Evolutionary conservation across 2,797 vertebrate species (phyloP), one percentile per base, ranked within the genome.

Genomic region (Pangasius mekongensis): DNA sequence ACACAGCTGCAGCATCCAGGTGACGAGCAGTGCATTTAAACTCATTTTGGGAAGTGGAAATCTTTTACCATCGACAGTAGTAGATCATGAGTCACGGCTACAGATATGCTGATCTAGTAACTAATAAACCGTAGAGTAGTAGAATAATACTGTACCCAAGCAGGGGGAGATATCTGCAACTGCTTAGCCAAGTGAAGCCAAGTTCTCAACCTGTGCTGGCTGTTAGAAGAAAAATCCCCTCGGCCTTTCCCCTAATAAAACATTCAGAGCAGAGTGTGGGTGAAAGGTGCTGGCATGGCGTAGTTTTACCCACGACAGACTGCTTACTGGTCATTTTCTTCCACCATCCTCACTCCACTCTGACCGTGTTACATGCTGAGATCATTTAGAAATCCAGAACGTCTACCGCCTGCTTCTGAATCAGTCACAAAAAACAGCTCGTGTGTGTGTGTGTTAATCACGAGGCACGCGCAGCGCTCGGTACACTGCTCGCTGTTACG

Each of bases 241-340:
- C 0, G 78, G 54, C 6, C 54, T 82, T 82, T 60, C 78, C 78
- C 76, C 78, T 81, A 81, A 81, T 81, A 60, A 39, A 81, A 36
- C 54, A 13, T 13, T 24, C 30, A 22, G 78, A 20, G 0, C 16
- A 7, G 30, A 2, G 52, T 36, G 77, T 56, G n/a, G n/a, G 77
- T 80, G 52, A 80, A 80, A 80, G 77, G 52, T 58, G 52, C 77
- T 22, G 77, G 77, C 30, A 20, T 56, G 77, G 77, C 10, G 30
- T 0, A 18, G 6, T 33, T 80, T 56, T 22, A 33, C 0, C n/a
- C 39, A 5, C 71, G 47, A 0, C 22, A 47, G 22, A 33, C 1
- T 36, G 77, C 77, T 80, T 56, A 80, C 77, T 80, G 77, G 49
- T 20, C 52, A 33, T 56, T 80, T 80, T 33, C 6, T 5, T 9